Conservation (phyloP, 64 coral and sea anemone genomes). For the Catalaphyllia jardinei region DNA sequence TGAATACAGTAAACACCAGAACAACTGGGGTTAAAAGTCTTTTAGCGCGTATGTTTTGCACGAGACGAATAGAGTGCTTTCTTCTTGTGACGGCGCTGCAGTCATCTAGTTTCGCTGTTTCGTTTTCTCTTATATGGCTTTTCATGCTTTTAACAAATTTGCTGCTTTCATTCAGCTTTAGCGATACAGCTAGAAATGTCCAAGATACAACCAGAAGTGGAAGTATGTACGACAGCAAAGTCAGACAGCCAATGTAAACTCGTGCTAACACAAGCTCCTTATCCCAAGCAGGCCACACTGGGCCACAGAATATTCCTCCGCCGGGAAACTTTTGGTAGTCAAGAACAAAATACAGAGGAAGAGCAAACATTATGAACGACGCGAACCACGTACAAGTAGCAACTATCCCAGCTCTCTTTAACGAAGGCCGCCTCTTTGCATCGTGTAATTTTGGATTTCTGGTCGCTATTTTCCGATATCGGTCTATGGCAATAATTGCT, state of each 20-base stretch:
- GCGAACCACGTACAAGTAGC: conserved; percentile 42
- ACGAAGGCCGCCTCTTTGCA: background rate
- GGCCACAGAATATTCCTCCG: background rate
- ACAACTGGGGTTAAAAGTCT: conserved; percentile 78
- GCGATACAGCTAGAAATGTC: conserved; percentile 28
- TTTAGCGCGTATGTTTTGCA: conserved; percentile 70
- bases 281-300: background rate
- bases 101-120: background rate
- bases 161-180: conserved; percentile 18
- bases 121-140: background rate
- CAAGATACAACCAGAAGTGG: conserved; percentile 31
- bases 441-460: background rate
- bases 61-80: background rate
- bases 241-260: background rate
- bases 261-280: background rate
- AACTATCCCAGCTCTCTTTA: conserved; percentile 8
- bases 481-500: conserved; percentile 38
- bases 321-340: background rate
- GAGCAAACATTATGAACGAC: conserved; percentile 49
- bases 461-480: conserved; percentile 39
- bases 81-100: background rate
- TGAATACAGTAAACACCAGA: conserved; percentile 52
- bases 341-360: conserved; percentile 6
- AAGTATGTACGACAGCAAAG: conserved; percentile 28
- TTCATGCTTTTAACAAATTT: conserved; percentile 42